Evolutionary conservation across 1,140 invertebrate genomes (phyloP).

Genomic region (Halictus rubicundus): DNA sequence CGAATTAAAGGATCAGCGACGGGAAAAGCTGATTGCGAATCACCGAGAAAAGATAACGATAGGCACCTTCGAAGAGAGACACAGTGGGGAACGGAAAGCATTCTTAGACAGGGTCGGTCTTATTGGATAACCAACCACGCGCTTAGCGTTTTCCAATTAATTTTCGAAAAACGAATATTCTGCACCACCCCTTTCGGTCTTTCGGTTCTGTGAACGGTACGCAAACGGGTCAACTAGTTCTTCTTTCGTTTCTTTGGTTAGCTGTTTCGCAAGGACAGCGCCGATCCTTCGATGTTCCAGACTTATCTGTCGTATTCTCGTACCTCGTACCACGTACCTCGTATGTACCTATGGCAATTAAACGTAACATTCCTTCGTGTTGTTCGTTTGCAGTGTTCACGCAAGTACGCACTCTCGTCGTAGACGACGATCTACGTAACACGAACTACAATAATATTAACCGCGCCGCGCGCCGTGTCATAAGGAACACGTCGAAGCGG

Average conservation of each 20-base stretch:
- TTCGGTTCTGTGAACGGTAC: constrained; percentile 2
- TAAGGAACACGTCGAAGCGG: constrained; percentile 20
- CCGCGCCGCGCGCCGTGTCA: constrained; percentile 13
- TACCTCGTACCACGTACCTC: constrained; percentile 28
- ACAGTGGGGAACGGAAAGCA: constrained; percentile 23
- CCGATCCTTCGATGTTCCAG: constrained; percentile 25
- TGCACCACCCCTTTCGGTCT: constrained; percentile 22
- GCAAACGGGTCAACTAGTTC: constrained; percentile 13
- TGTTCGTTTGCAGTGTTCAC: constrained; percentile 53
- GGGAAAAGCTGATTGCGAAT: background rate
- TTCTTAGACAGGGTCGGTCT: constrained; percentile 31
- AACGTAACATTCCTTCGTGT: constrained; percentile 58
- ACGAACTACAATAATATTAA: constrained; percentile 40
- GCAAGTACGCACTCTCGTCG: constrained; percentile 47
- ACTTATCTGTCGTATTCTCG: constrained; percentile 25
- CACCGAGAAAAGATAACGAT: background rate
- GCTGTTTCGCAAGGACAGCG: background rate
- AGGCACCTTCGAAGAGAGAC: background rate
- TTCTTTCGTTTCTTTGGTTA: background rate
- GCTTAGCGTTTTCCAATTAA: constrained; percentile 46
- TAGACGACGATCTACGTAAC: constrained; percentile 48
- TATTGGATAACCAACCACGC: constrained; percentile 48
- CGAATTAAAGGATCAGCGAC: background rate
- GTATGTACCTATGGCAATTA: constrained; percentile 21
- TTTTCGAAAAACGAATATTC: constrained; percentile 33